Base-by-base conservation (phyloP, 2,797 vertebrate species). In the Todus mexicanus region DNA sequence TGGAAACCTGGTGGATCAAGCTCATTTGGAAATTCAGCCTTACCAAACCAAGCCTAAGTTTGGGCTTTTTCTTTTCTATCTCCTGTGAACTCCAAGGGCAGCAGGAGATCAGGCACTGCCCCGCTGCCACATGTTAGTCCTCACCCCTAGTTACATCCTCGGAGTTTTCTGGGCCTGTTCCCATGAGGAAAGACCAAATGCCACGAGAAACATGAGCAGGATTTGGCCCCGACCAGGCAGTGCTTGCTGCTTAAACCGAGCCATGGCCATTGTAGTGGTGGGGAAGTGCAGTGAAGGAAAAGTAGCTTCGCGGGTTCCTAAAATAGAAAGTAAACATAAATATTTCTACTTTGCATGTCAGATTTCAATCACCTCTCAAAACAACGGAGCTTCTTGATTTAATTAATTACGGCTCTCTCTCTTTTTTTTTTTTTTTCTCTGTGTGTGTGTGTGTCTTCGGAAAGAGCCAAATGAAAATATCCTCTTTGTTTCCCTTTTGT, bases 401-500 rank as follows among this genome's bases (percentile, higher is more conserved):
- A 96, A 96, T 94, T 95, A 95, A 97, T 92, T 78, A 93, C 10
- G 2, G n/a, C 50, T 87, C 9, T 25, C 3, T 19, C 6, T 43
- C 11, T 23, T 22, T 33, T 21, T 74, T 83, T 37, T 6, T 26
- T 4, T 42, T 15, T 23, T 22, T 33, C 8, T 74, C 78, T 42
- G 4, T 31, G 5, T 16, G 15, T 66, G 31, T 56, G 53, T 50
- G 7, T 22, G 38, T 77, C 84, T 96, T 96, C 9, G 0, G 90
- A 92, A 93, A 94, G 89, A 97, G 94, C 70, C 93, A 96, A 95
- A 95, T 60, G 92, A 96, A 97, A 97, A 96, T 95, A 97, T 85
- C 75, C 96, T 94, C 96, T 96, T 95, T 94, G 94, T 94, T 94
- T 84, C 48, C 64, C 61, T 78, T 85, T 74, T 94, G 93, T 83